Evolutionary conservation across 1,140 invertebrate species (phyloP).

Genomic region (Mylabris phalerata): DNA sequence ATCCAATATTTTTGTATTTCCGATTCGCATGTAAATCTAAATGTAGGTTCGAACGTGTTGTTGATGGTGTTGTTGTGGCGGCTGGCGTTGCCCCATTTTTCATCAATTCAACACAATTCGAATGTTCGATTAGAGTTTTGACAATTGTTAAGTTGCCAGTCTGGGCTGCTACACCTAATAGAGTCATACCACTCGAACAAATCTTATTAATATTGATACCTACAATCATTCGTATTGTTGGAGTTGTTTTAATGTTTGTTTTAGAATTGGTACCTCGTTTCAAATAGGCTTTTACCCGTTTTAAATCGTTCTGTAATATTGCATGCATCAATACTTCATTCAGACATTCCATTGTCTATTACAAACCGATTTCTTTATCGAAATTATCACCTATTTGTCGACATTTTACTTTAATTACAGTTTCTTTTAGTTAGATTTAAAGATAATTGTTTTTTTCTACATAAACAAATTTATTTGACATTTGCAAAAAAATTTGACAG

Average conservation of each 20-base stretch:
- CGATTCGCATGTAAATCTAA: conserved; percentile 23
- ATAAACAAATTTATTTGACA: no score
- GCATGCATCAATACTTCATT: conserved; percentile 37
- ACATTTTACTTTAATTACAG: no score
- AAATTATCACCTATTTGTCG: no score
- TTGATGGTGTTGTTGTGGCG: not conserved
- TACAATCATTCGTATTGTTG: conserved; percentile 23
- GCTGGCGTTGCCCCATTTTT: conserved; percentile 16
- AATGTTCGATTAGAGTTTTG: conserved; percentile 37
- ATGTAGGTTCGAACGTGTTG: conserved; percentile 27
- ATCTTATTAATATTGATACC: conserved; percentile 46
- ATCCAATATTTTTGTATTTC: conserved; percentile 39
- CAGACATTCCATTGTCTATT: conserved; percentile 25
- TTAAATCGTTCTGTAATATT: conserved; percentile 33
- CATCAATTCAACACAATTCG: conserved; percentile 8
- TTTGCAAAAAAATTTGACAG: no score
- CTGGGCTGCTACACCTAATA: conserved; percentile 45
- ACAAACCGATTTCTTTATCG: no score
- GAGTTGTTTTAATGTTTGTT: not conserved
- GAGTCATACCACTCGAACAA: conserved; percentile 43
- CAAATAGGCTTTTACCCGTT: conserved; percentile 28
- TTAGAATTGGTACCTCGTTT: conserved; percentile 18
- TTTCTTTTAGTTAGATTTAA: no score
- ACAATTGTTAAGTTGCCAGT: conserved; percentile 43
- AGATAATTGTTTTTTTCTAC: no score